phyloP scores from a whole-genome alignment of 2,888 invertebrate species.

The Ischnura elegans region DNA sequence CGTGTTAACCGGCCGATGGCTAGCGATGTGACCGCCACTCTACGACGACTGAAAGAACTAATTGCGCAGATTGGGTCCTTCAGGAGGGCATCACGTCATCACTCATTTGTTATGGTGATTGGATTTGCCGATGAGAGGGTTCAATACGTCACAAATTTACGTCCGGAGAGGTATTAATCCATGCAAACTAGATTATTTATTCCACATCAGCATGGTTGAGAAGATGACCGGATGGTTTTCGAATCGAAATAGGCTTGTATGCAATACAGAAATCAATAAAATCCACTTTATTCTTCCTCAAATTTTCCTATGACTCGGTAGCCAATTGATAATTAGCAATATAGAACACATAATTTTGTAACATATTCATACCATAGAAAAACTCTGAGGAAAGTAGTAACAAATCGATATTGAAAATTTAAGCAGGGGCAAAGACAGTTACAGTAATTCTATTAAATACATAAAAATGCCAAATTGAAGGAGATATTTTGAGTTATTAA shows the following conservation, averaged over 20 bases:
- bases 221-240: not conserved
- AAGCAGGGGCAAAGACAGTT: too few relatives aligned
- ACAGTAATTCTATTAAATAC: too few relatives aligned
- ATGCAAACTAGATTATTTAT: not conserved
- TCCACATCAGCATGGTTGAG: not conserved
- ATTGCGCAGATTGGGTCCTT: constrained; percentile 6
- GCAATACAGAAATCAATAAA: too few relatives aligned
- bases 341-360: too few relatives aligned
- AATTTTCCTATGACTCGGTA: too few relatives aligned
- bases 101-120: not conserved
- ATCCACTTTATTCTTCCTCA: too few relatives aligned
- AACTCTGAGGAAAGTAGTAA: too few relatives aligned
- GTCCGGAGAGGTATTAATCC: not conserved
- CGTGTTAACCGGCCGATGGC: not conserved
- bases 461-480: too few relatives aligned
- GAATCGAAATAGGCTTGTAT: not conserved
- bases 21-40: not conserved
- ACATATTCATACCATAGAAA: too few relatives aligned
- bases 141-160: not conserved
- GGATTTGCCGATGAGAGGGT: not conserved
- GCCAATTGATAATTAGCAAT: too few relatives aligned
- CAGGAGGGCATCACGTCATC: not conserved
- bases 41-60: not conserved
- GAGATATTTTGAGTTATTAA: too few relatives aligned
- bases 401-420: too few relatives aligned